Base-by-base conservation (phyloP, 2,888 invertebrate species). In the Frankliniella fusca region DNA sequence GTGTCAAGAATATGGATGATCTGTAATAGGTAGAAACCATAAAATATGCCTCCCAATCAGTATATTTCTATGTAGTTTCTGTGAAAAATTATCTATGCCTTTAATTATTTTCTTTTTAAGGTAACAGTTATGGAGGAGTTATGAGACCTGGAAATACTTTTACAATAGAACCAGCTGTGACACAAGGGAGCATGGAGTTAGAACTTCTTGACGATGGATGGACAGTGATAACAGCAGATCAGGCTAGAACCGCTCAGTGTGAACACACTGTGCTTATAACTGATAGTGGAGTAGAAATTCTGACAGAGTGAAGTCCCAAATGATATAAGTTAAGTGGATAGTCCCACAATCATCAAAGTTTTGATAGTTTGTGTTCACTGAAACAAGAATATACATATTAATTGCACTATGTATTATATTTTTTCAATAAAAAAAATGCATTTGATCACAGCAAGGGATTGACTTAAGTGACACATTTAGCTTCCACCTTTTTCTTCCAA, bases 131-230 rank as follows among this genome's bases (percentile, higher is more conserved):
- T 85, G 91, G 91, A 0, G 95, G 94, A 0, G 86, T 88, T 81
- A 97, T 97, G 97, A 87, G 90, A 85, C 88, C 94, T 5, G 97
- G 97, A n/a, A 97, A 97, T 95, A 95, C 95, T 0, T 98, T 98
- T 86, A 98, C 98, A 0, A 95, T 98, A 86, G 98, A 98, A 87
- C 98, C 98, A 15, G 93, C 94, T 12, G 86, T 98, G 23, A 92
- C 93, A 1, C 93, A 95, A 85, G 97, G 97, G 0, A 89, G 88
- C 0, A 90, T 90, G 79, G 89, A 93, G 82, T 90, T 95, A 2
- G 90, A 91, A 48, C 90, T 95, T 83, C 90, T 95, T 23, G 93
- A 94, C 81, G 98, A 99, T 87, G 94, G 94, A 0, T 99, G 99
- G 98, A 98, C 99, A 0, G 94, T 95, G 0, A 90, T 95, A 0